Conservation (phyloP, 1,140 invertebrate genomes). For the Lordiphosa mommai region DNA sequence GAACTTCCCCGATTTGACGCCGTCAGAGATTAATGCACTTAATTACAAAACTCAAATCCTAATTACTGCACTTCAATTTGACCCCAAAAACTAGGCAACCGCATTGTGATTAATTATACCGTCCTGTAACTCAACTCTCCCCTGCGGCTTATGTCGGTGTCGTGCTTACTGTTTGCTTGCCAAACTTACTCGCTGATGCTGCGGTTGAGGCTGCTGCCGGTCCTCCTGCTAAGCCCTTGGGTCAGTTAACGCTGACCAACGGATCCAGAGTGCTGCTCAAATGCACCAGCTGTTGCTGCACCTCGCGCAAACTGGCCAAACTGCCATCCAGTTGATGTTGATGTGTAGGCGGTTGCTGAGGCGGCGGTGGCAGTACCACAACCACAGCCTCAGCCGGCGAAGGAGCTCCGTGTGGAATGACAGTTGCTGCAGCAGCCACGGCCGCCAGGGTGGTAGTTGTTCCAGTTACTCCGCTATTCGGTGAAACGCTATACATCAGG, state of each 20-base stretch:
- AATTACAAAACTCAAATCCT: slow-evolving; percentile 68
- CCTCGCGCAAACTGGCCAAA: slow-evolving; percentile 57
- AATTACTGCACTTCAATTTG: slow-evolving; percentile 66
- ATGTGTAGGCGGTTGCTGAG: slow-evolving; percentile 36
- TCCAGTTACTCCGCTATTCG: slow-evolving; percentile 21
- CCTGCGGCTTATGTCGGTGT: slow-evolving; percentile 56
- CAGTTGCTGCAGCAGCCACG: slow-evolving; percentile 68
- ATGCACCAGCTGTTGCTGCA: slow-evolving; percentile 71
- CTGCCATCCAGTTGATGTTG: slow-evolving; percentile 34
- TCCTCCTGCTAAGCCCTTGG: slow-evolving; percentile 43
- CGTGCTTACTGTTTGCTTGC: slow-evolving; percentile 53
- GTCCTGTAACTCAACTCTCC: slow-evolving; percentile 10
- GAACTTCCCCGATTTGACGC: background rate
- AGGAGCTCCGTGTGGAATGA: slow-evolving; percentile 68
- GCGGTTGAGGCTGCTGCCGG: slow-evolving; percentile 19
- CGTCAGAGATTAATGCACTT: slow-evolving; percentile 63
- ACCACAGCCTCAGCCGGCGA: slow-evolving; percentile 68
- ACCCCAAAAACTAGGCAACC: slow-evolving; percentile 39
- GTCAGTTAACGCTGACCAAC: slow-evolving; percentile 78
- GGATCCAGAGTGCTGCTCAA: slow-evolving; percentile 72
- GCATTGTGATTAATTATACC: slow-evolving; percentile 67
- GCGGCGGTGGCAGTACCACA: slow-evolving; percentile 65
- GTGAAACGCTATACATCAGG: slow-evolving; percentile 57
- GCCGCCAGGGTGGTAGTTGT: slow-evolving; percentile 61
- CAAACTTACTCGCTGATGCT: slow-evolving; percentile 47